These are phyloP conservation scores for Myotis vivesi DNA, from an alignment of 2,797 vertebrate species.

Conservation along the genomic window DNA sequence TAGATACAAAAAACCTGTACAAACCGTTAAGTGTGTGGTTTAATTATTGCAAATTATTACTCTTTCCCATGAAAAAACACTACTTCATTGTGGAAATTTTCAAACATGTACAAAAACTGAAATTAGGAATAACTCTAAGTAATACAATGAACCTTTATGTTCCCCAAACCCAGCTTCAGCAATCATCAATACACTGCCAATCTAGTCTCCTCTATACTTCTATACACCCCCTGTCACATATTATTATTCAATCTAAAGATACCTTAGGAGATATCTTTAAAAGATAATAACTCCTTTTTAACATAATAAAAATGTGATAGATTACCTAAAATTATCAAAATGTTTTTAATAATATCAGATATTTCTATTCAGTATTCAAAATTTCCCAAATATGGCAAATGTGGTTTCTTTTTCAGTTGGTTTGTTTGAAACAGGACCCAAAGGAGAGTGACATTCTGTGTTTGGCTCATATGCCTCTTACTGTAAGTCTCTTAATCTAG, in stretches of 20 bases:
- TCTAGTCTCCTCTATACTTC: background rate
- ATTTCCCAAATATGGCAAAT: background rate
- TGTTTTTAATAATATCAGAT: background rate
- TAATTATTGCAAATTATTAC: background rate
- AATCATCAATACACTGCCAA: background rate
- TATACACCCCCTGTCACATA: background rate
- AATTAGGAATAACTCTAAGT: background rate
- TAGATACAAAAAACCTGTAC: background rate
- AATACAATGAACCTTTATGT: background rate
- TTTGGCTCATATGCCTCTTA: background rate
- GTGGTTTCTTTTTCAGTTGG: background rate
- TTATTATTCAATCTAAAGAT: background rate
- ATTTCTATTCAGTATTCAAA: background rate
- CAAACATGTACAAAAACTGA: background rate
- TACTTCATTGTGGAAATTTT: background rate
- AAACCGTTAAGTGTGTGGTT: background rate
- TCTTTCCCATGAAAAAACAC: background rate
- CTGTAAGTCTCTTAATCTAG: background rate
- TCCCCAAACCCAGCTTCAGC: background rate
- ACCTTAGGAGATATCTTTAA: background rate
- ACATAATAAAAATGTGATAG: background rate
- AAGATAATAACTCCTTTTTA: background rate
- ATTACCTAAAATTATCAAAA: constrained; percentile 15
- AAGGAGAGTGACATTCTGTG: background rate
- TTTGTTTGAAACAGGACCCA: background rate